Base-by-base conservation (phyloP, 2,888 invertebrate species). In the Drosophila helvetica region DNA sequence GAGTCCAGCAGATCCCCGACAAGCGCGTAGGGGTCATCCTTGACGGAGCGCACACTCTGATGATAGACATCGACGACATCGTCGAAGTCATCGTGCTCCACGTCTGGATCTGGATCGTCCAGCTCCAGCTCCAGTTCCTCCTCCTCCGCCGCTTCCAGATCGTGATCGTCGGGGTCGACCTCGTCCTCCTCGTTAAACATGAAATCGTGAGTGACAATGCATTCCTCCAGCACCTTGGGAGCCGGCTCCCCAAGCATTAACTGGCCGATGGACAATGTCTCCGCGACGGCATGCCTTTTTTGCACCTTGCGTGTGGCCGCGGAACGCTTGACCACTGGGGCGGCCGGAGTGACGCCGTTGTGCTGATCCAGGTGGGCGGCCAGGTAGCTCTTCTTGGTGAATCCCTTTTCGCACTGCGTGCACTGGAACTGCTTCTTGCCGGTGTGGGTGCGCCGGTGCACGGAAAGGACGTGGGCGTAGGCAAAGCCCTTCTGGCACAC, bases 361-460 rank as follows among this genome's bases (percentile, higher is more conserved):
- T 92, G 92, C n/a, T 89, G 88, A n/a, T 80, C 83, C 61, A 90
- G 61, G 59, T 92, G 92, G 3, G 90, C 78, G 27, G 83, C 61
- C 12, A 92, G 75, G 46, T 92, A 92, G 1, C 80, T 79, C 60
- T 92, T 91, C 59, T 92, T 92, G 1, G 92, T 91, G 69, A 92
- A 92, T 3, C 92, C 91, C 70, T 91, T 91, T 9, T 88, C 90
- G 59, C 92, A 92, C 4, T 85, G 77, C 0, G 77, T 75, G 74
- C 92, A 92, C 70, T 89, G 89, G 62, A 90, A 92, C 73, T 91
- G 91, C 62, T 92, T 92, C 52, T 92, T 91, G 10, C 92, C 92
- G 0, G 92, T 92, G 59, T 92, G 92, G 0, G 90, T 91, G 10
- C 90, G 85, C 38, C 89, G 71, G 19, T 92, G 92, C 25, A 91